A percentile compares a stretch with the other conserved stretches of the same genome.
These are phyloP conservation scores for Microchirus variegatus DNA, from an alignment of 2,797 vertebrate genomes.

Conservation along the genomic window DNA sequence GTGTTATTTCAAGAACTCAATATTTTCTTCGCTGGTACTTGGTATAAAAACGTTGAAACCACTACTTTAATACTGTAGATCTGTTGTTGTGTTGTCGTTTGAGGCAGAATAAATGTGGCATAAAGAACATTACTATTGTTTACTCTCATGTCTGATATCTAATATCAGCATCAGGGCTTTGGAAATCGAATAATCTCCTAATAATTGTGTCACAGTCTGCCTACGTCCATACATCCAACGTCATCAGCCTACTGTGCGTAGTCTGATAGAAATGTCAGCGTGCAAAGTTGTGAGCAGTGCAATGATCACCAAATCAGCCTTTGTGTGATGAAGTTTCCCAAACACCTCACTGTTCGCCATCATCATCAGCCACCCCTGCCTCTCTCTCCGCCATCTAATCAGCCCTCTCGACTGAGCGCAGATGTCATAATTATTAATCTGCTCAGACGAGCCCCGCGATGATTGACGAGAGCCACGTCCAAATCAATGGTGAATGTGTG, in stretches of 20 bases:
- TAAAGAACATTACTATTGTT: no score
- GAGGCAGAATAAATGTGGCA: no score
- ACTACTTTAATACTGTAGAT: no score
- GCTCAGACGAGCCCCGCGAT: slow-evolving; percentile 75
- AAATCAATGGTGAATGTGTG: slow-evolving; percentile 83
- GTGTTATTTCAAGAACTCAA: no score
- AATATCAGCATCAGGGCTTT: no score
- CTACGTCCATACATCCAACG: neutral
- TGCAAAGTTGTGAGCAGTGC: slow-evolving; percentile 40
- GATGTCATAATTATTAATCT: slow-evolving; percentile 83
- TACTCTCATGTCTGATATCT: neutral
- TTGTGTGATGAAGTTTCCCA: slow-evolving; percentile 47
- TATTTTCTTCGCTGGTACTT: no score
- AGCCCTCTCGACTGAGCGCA: slow-evolving; percentile 75
- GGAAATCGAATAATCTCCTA: neutral
- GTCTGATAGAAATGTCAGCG: slow-evolving; percentile 47
- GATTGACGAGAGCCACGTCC: slow-evolving; percentile 83
- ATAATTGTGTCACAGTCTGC: neutral
- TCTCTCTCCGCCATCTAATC: slow-evolving; percentile 68
- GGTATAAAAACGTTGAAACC: no score
- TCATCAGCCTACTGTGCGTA: slow-evolving; percentile 4
- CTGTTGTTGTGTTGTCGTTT: no score
- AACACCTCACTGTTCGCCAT: slow-evolving; percentile 55
- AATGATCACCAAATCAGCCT: slow-evolving; percentile 51
- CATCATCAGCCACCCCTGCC: slow-evolving; percentile 47